Conservation (phyloP, 2,888 invertebrate species). For the Myopa testacea region DNA sequence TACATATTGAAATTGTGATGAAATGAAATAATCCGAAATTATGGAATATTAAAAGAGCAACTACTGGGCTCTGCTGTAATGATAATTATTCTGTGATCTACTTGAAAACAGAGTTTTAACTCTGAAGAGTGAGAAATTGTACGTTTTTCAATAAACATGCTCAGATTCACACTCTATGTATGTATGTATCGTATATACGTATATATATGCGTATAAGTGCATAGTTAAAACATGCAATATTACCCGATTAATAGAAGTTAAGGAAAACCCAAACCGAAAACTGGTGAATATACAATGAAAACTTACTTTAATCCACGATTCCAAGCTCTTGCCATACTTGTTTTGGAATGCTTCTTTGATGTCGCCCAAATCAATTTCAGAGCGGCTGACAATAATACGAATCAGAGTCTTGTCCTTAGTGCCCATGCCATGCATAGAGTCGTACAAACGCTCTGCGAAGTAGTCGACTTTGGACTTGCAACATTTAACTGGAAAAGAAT, state of each 20-base stretch:
- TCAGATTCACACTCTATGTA: too few species aligned
- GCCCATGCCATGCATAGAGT: constrained; percentile 88
- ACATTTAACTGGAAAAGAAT: constrained; percentile 70
- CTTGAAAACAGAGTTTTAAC: too few species aligned
- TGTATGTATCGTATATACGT: too few species aligned
- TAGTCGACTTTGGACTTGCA: constrained; percentile 91
- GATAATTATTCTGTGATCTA: too few species aligned
- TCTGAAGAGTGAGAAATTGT: too few species aligned
- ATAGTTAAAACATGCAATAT: too few species aligned
- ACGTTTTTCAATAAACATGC: too few species aligned
- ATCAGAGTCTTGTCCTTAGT: constrained; percentile 94
- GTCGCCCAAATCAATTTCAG: constrained; percentile 92
- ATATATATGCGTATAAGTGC: not conserved
- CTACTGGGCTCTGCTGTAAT: too few species aligned
- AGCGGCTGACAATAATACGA: constrained; percentile 90
- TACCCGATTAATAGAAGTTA: not conserved
- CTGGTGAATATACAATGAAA: not conserved
- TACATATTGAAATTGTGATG: too few species aligned
- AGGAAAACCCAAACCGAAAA: constrained; percentile 9
- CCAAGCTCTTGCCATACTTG: constrained; percentile 84
- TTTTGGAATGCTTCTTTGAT: constrained; percentile 91
- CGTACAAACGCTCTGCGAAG: constrained; percentile 91
- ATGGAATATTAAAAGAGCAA: too few species aligned
- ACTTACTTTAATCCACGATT: constrained; percentile 84
- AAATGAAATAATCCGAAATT: too few species aligned